Conservation (phyloP, 2,113 vertebrate species). For the Emydura subglobosa region DNA sequence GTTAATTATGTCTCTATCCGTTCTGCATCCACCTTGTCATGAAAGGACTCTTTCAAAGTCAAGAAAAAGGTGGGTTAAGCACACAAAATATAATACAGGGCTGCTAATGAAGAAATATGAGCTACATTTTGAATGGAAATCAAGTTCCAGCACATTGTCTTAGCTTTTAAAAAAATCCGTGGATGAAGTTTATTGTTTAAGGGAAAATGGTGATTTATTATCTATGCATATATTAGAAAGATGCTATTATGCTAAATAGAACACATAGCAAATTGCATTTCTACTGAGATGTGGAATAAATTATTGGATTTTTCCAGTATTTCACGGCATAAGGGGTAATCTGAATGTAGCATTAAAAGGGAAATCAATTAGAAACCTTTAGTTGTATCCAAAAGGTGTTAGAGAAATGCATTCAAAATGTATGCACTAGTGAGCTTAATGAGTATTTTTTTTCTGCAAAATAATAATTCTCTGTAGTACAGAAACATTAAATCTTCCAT, state of each 20-base stretch:
- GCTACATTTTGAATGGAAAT: conserved; percentile 17
- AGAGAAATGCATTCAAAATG: conserved; percentile 23
- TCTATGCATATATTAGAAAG: not conserved
- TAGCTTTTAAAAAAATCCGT: not conserved
- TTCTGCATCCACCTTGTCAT: not conserved
- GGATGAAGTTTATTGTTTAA: not conserved
- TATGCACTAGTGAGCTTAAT: conserved; percentile 5
- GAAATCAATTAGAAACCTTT: conserved; percentile 50
- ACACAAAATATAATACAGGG: not conserved
- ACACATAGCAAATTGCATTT: not conserved
- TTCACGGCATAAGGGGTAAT: conserved; percentile 9
- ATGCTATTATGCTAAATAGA: conserved; percentile 12
- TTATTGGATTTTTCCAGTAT: conserved; percentile 24
- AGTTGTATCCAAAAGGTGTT: not conserved
- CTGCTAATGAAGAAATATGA: not conserved
- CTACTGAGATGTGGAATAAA: conserved; percentile 18
- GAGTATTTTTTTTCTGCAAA: not conserved
- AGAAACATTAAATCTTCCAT: conserved; percentile 8
- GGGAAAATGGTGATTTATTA: too few species aligned
- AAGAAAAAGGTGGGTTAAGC: not conserved
- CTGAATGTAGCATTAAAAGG: conserved; percentile 31
- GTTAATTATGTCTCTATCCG: not conserved
- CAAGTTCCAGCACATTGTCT: conserved; percentile 6
- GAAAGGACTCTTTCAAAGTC: not conserved
- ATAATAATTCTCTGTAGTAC: not conserved